Conservation (phyloP, 2,113 vertebrate genomes). For the Apteryx owenii region DNA sequence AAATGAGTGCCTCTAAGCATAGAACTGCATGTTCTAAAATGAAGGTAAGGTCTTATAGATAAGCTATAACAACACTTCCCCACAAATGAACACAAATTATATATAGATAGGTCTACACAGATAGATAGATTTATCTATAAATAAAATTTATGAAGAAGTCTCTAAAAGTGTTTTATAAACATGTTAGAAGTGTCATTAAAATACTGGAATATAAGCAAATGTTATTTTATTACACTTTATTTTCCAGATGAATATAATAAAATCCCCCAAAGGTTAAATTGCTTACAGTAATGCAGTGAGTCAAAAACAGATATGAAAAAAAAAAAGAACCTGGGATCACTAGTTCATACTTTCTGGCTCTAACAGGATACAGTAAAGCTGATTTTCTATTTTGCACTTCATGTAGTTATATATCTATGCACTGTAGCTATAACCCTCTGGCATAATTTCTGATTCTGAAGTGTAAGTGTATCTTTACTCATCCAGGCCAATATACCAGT, state of each 20-base stretch:
- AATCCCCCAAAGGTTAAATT: not conserved
- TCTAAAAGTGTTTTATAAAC: not conserved
- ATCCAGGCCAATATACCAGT: not conserved
- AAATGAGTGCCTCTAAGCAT: slow-evolving; percentile 10
- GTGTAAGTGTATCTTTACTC: not conserved
- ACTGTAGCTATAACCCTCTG: not conserved
- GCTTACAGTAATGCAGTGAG: not conserved
- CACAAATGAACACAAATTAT: not conserved
- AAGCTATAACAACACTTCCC: not conserved
- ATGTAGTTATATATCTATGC: not conserved
- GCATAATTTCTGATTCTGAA: not conserved
- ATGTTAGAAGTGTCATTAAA: not conserved
- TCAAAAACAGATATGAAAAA: not conserved
- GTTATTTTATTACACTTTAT: not conserved
- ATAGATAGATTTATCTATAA: not conserved
- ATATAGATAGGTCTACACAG: not conserved
- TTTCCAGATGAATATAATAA: not conserved
- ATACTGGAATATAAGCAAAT: not conserved
- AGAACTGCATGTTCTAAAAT: not conserved
- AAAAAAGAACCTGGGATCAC: not conserved
- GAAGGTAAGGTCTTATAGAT: not conserved
- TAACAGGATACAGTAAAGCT: not conserved
- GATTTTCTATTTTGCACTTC: not conserved
- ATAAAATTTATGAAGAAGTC: not conserved
- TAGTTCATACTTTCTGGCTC: not conserved